Conservation (phyloP, 2,113 vertebrate species). For the Ancistrus triradiatus region DNA sequence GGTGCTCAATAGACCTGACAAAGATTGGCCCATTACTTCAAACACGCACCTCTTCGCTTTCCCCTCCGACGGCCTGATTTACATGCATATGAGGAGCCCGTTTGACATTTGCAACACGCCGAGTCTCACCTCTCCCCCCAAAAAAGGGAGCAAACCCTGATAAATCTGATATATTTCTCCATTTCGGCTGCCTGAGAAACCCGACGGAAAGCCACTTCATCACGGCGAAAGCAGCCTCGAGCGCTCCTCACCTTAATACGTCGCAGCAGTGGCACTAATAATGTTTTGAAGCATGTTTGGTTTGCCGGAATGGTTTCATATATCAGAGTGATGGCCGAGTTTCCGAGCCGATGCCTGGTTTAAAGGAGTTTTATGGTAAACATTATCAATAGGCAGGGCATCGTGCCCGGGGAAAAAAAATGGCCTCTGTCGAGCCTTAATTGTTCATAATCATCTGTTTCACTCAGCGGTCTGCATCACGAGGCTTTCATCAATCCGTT, state of each 20-base stretch:
- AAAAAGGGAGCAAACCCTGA: slow-evolving; percentile 13
- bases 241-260: slow-evolving; percentile 68
- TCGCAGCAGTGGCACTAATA: slow-evolving; percentile 70
- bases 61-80: slow-evolving; percentile 22
- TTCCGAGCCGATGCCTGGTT: slow-evolving; percentile 54
- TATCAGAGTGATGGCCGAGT: slow-evolving; percentile 67
- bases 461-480: slow-evolving; percentile 6
- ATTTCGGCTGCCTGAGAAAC: slow-evolving; percentile 66
- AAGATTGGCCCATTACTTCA: slow-evolving; percentile 27
- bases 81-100: slow-evolving; percentile 35
- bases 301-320: slow-evolving; percentile 74
- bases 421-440: slow-evolving; percentile 34
- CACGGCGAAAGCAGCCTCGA: slow-evolving; percentile 66
- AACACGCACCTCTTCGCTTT: slow-evolving; percentile 21
- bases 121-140: slow-evolving; percentile 30
- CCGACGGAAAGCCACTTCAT: slow-evolving; percentile 70
- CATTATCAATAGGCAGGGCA: slow-evolving; percentile 44
- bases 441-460: slow-evolving; percentile 42
- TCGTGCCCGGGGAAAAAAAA: neutral
- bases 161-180: slow-evolving; percentile 67
- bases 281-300: slow-evolving; percentile 76
- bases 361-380: slow-evolving; percentile 48
- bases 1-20: slow-evolving; percentile 22
- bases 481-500: slow-evolving; percentile 37
- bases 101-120: slow-evolving; percentile 12